Percentiles rank a stretch among this genome's conserved stretches.
phyloP scores from a whole-genome alignment of 2,113 vertebrate species.

The Equus quagga region DNA sequence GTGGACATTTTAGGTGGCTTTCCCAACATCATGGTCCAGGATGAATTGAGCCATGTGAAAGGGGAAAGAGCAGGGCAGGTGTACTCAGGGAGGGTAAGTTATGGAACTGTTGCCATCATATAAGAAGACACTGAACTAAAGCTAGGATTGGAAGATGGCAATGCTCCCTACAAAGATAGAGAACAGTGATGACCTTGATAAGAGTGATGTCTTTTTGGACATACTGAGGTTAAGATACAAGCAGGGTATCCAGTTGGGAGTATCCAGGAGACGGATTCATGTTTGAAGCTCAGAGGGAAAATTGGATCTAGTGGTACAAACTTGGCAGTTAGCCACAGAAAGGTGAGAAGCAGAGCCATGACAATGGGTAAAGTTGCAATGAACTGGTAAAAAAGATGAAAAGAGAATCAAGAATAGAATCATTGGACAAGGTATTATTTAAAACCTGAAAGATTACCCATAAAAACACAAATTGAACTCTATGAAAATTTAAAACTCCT shows the following conservation, averaged over 20 bases:
- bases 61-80: not conserved
- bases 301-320: not conserved
- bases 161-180: not conserved
- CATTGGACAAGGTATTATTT: not conserved
- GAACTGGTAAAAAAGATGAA: not conserved
- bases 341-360: not conserved
- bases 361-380: not conserved
- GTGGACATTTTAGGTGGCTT: not conserved
- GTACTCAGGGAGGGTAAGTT: not conserved
- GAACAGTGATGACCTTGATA: not conserved
- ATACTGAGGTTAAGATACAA: not conserved
- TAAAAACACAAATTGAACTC: not conserved
- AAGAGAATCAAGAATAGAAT: not conserved
- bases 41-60: not conserved
- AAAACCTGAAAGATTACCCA: not conserved
- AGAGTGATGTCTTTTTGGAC: not conserved
- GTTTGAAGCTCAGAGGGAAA: not conserved
- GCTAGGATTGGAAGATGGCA: not conserved
- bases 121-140: not conserved
- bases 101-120: not conserved
- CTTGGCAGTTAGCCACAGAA: not conserved
- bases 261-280: not conserved
- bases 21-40: not conserved
- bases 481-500: not conserved
- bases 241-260: not conserved